Evolutionary conservation across 2,113 vertebrate species (phyloP), one percentile per base, ranked within the genome.

Genomic region (Uropsilus gracilis): DNA sequence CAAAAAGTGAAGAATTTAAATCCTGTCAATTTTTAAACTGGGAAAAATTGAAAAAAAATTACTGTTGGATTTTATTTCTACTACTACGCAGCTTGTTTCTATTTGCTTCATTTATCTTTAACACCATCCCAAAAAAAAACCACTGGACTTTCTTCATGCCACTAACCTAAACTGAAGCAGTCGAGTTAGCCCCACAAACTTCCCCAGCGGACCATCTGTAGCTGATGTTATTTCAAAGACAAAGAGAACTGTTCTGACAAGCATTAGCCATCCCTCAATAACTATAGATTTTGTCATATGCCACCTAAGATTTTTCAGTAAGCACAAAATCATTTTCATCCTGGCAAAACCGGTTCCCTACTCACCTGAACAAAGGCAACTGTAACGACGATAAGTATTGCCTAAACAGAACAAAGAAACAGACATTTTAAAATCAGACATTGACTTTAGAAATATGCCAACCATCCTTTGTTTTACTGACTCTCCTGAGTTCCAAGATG

Each of bases 281-380:
- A 64, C 26, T 73, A 83, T 0, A 86, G 7, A 82, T 72, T 75
- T 78, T 78, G 17, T 39, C 4, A 59, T 55, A 73, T 91, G 42
- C 22, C 44, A 89, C 24, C 63, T 71, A 26, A 68, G 28, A 71
- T 86, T 86, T 94, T 93, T 42, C 81, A 86, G 28, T 32, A 87
- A 95, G n/a, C 69, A 88, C 83, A 77, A 78, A 55, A 55, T 14
- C 10, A 90, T 46, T 86, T 89, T 63, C 30, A 76, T n/a, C 16
- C 57, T 81, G 69, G 53, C 18, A 95, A 90, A 97, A 83, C 9
- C 94, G 73, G 57, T 50, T 32, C 92, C 98, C 69, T 53, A 96
- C 98, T 98, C 97, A 99, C 99, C 99, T 99, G 99, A 94, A 99
- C 99, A 42, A 99, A 99, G 97, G 99, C 99, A 89, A 99, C 99